Conservation (phyloP, 2,113 vertebrate genomes). For the Piaya cayana region DNA sequence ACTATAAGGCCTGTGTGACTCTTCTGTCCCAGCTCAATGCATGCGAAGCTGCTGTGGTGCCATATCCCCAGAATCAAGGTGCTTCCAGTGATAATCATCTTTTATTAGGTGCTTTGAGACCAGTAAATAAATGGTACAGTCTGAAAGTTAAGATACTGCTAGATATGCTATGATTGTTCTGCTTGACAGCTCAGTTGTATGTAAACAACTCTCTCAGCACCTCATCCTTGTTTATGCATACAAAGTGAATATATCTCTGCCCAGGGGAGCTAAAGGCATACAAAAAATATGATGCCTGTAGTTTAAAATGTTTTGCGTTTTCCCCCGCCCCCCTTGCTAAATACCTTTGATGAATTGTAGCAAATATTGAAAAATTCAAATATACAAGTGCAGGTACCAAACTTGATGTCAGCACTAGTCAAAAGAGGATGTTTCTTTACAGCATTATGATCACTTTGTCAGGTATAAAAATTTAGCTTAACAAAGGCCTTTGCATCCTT, state of each 20-base stretch:
- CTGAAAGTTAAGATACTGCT: background rate
- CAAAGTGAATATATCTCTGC: background rate
- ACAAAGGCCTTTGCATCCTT: background rate
- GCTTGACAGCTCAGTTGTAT: background rate
- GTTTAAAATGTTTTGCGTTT: background rate
- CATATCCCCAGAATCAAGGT: too few relatives aligned
- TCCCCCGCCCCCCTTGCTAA: background rate
- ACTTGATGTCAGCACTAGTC: rapidly evolving
- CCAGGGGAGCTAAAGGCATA: background rate
- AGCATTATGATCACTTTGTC: background rate
- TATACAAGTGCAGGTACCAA: background rate
- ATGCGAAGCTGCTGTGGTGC: too few relatives aligned
- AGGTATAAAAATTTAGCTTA: background rate
- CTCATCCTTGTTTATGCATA: background rate
- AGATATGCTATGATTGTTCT: background rate
- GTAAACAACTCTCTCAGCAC: background rate
- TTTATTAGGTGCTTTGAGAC: background rate
- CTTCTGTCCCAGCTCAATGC: too few relatives aligned
- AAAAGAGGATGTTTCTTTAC: background rate
- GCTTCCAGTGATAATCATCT: background rate
- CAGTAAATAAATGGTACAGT: background rate
- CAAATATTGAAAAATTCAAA: background rate
- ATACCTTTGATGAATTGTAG: background rate
- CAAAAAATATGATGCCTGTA: background rate
- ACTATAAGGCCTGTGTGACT: too few relatives aligned